A percentile compares a stretch with the other conserved stretches of the same genome.
Evolutionary conservation across 2,888 invertebrate genomes (phyloP).

Genomic region (Drosophila paracracens): DNA sequence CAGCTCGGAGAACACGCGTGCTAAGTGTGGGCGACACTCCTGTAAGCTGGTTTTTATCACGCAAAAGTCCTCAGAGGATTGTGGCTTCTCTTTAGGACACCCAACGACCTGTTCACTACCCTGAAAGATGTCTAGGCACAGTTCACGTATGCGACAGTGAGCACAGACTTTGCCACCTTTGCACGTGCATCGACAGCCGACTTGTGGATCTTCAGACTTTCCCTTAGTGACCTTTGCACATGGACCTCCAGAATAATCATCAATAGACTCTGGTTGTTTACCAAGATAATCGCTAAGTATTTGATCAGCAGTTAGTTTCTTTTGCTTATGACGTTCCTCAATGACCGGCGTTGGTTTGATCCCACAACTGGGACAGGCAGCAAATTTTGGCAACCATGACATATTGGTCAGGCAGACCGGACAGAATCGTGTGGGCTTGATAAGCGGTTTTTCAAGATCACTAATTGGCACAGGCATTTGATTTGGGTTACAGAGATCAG

Average conservation of each 20-base stretch:
- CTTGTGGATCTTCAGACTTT: not conserved
- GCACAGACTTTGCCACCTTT: slow-evolving; percentile 76
- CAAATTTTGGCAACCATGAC: slow-evolving; percentile 85
- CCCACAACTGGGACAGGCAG: slow-evolving; percentile 83
- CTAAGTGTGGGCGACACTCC: slow-evolving; percentile 78
- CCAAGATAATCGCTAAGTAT: slow-evolving; percentile 75
- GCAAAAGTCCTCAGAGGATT: slow-evolving; percentile 61
- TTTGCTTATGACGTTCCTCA: slow-evolving; percentile 67
- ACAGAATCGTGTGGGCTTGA: slow-evolving; percentile 69
- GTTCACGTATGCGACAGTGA: slow-evolving; percentile 79
- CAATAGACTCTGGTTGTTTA: slow-evolving; percentile 19
- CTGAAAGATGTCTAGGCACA: slow-evolving; percentile 76
- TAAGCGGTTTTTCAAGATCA: slow-evolving; percentile 10
- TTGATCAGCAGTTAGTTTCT: slow-evolving; percentile 78
- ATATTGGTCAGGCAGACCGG: slow-evolving; percentile 82
- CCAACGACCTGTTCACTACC: slow-evolving; percentile 11
- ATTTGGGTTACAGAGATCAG: slow-evolving; percentile 5
- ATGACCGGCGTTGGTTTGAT: slow-evolving; percentile 76
- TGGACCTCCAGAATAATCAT: slow-evolving; percentile 33
- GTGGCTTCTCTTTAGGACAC: slow-evolving; percentile 44
- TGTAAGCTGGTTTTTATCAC: slow-evolving; percentile 37
- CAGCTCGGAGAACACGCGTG: slow-evolving; percentile 82
- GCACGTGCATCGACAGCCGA: slow-evolving; percentile 74
- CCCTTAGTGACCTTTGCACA: slow-evolving; percentile 21
- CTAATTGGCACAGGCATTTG: slow-evolving; percentile 29